These are phyloP conservation scores for Drosophila tristis DNA, from an alignment of 1,140 invertebrate species.

Conservation along the genomic window DNA sequence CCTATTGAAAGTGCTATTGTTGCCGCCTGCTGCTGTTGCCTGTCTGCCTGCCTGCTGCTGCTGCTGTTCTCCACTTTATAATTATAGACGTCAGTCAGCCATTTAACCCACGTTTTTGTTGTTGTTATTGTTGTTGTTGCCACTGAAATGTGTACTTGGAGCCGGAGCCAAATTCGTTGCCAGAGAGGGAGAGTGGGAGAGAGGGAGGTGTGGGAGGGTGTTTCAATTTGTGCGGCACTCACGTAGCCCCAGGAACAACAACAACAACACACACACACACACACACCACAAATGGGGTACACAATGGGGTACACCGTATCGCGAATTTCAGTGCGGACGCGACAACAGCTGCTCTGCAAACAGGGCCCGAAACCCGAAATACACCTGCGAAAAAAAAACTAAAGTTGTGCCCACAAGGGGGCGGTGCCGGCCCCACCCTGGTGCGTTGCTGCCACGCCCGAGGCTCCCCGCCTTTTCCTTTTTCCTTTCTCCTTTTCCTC, in stretches of 20 bases:
- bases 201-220: background rate
- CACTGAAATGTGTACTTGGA: conserved; percentile 9
- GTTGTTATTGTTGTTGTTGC: conserved; percentile 28
- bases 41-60: conserved; percentile 16
- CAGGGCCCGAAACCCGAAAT: no score
- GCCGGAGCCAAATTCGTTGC: conserved; percentile 52
- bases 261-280: conserved; percentile 18
- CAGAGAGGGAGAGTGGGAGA: conserved; percentile 4
- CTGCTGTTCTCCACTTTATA: conserved; percentile 65
- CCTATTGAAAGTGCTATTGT: conserved; percentile 17
- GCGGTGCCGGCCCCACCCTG: no score
- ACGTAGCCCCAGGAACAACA: conserved; percentile 38
- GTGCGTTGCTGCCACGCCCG: no score
- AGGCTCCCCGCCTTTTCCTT: no score
- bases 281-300: conserved; percentile 20
- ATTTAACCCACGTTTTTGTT: conserved; percentile 65
- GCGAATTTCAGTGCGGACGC: no score
- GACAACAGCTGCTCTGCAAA: no score
- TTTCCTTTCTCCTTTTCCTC: no score
- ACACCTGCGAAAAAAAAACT: no score
- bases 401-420: no score
- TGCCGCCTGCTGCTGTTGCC: conserved; percentile 33
- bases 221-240: conserved; percentile 72
- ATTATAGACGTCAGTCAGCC: conserved; percentile 81
- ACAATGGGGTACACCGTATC: no score